phyloP scores from a whole-genome alignment of 2,797 vertebrate genomes.

The Gobio occitaniae region DNA sequence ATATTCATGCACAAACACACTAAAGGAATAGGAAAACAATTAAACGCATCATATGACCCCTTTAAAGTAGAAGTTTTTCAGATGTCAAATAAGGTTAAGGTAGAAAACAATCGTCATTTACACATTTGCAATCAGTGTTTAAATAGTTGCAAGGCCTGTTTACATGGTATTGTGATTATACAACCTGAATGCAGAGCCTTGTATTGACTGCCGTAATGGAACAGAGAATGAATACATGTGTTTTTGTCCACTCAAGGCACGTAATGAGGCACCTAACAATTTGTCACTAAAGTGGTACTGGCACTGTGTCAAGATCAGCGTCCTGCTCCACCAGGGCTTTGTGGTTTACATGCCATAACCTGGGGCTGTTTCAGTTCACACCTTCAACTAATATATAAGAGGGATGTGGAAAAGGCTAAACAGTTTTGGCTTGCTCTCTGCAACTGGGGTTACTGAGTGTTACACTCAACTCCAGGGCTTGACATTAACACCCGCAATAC shows the following conservation, averaged over 20 bases:
- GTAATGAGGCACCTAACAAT: constrained; percentile 11
- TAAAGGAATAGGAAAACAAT: too few species aligned
- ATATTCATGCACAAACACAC: too few species aligned
- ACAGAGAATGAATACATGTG: background rate
- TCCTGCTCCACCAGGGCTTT: background rate
- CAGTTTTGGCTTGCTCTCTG: background rate
- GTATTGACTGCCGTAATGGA: background rate
- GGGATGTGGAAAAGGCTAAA: constrained; percentile 7
- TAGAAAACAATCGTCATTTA: background rate
- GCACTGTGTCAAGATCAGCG: background rate
- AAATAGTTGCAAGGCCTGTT: background rate
- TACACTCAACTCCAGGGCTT: background rate
- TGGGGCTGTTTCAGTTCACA: background rate
- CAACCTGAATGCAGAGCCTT: background rate
- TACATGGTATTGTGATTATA: background rate
- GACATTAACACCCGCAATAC: too few species aligned
- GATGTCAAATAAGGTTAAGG: background rate
- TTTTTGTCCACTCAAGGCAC: constrained; percentile 9
- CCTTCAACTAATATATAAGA: background rate
- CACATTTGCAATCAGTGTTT: background rate
- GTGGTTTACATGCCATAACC: constrained; percentile 11
- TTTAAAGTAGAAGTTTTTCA: background rate
- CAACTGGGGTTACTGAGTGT: background rate
- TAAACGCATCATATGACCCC: too few species aligned
- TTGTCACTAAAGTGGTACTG: background rate